Conservation (phyloP, 2,113 vertebrate species). For the Cisticola juncidis region DNA sequence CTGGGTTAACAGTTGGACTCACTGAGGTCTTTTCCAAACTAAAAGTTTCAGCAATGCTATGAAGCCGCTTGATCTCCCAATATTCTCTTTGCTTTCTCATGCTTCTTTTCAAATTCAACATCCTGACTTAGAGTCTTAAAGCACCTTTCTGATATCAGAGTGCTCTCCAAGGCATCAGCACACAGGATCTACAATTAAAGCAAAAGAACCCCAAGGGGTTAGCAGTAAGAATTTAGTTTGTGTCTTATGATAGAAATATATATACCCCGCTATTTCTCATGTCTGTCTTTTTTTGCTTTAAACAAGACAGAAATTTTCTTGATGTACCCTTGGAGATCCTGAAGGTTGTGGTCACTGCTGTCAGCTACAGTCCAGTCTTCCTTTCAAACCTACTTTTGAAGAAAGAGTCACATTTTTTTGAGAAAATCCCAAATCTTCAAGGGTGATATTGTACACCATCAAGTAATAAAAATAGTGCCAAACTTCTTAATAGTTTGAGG, state of each 20-base stretch:
- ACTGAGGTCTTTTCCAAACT: neutral
- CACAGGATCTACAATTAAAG: neutral
- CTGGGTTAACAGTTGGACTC: neutral
- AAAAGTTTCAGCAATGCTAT: neutral
- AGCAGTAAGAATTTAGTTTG: neutral
- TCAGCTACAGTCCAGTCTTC: neutral
- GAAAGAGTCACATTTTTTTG: neutral
- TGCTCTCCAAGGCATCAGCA: neutral
- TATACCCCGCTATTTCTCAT: neutral
- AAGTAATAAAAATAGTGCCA: neutral
- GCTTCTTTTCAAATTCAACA: neutral
- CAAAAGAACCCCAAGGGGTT: neutral
- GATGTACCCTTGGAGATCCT: neutral
- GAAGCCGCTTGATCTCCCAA: neutral
- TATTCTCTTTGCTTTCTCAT: neutral
- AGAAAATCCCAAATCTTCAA: neutral
- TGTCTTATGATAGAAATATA: neutral
- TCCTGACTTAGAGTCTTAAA: neutral
- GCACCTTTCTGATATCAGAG: neutral
- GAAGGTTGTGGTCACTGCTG: neutral
- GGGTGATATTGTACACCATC: neutral
- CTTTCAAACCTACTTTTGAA: neutral
- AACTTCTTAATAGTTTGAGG: neutral
- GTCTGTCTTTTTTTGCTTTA: neutral
- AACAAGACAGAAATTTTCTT: neutral